Conservation (phyloP, 2,113 vertebrate genomes). For the Notothenia coriiceps region DNA sequence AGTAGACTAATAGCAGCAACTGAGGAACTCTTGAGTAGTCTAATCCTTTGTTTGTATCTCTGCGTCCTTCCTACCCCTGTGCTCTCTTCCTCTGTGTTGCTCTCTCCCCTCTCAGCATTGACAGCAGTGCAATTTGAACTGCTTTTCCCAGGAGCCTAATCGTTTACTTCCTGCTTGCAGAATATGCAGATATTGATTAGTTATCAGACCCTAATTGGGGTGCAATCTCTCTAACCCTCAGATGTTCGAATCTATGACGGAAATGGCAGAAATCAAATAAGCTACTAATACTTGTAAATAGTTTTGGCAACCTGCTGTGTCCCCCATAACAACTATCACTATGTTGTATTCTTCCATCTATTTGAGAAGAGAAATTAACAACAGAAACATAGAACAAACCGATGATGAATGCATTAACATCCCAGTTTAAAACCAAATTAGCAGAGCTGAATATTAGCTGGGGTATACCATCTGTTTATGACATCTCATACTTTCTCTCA, state of each 20-base stretch:
- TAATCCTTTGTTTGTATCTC: slow-evolving; percentile 23
- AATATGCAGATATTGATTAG: slow-evolving; percentile 98
- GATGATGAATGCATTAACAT: slow-evolving; percentile 69
- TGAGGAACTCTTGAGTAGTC: not conserved
- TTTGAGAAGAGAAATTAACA: slow-evolving; percentile 1
- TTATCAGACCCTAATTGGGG: slow-evolving; percentile 96
- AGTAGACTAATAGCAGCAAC: not conserved
- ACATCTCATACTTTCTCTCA: slow-evolving; percentile 56
- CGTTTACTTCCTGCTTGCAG: slow-evolving; percentile 95
- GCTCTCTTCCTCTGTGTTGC: slow-evolving; percentile 36
- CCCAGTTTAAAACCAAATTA: slow-evolving; percentile 40
- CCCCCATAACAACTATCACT: not conserved
- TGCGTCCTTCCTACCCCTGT: slow-evolving; percentile 12
- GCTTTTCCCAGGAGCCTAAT: slow-evolving; percentile 92
- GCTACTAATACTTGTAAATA: slow-evolving; percentile 94
- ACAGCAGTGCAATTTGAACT: slow-evolving; percentile 95
- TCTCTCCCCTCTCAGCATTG: slow-evolving; percentile 78
- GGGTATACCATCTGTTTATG: slow-evolving; percentile 51
- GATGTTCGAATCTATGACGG: slow-evolving; percentile 89
- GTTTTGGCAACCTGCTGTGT: slow-evolving; percentile 30
- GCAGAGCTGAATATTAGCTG: slow-evolving; percentile 15
- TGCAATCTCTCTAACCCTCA: slow-evolving; percentile 88
- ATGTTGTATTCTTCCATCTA: not conserved
- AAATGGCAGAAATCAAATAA: slow-evolving; percentile 94
- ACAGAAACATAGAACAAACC: slow-evolving; percentile 55